These are phyloP conservation scores for Poecilia velifera DNA, from an alignment of 2,797 vertebrate species.

Conservation along the genomic window DNA sequence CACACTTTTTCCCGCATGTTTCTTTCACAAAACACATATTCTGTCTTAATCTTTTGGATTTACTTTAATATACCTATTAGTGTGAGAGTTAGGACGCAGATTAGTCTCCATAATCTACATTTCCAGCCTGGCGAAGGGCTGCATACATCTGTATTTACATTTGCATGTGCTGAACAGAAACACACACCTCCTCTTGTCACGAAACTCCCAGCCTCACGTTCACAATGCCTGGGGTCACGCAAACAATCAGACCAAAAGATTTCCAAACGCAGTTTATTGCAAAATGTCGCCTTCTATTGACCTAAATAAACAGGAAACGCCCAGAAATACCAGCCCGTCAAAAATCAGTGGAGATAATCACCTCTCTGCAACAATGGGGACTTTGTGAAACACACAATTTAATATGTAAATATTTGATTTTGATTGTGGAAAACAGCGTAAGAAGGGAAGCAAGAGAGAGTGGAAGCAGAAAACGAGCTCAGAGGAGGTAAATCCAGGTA, in stretches of 20 bases:
- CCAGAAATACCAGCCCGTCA: conserved; percentile 82
- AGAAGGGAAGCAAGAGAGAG: not conserved
- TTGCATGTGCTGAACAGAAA: conserved; percentile 27
- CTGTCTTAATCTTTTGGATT: conserved; percentile 45
- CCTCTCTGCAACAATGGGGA: conserved; percentile 83
- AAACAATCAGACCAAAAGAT: conserved; percentile 56
- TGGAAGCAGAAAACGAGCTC: not conserved
- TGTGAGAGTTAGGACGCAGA: conserved; percentile 46
- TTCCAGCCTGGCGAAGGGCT: conserved; percentile 66
- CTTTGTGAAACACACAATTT: conserved; percentile 80
- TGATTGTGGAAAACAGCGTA: conserved; percentile 45
- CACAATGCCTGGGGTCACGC: conserved; percentile 31
- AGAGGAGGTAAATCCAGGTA: conserved; percentile 25
- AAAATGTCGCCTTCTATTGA: conserved; percentile 70
- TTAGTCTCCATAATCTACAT: conserved; percentile 67
- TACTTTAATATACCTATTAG: conserved; percentile 48
- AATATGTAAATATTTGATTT: conserved; percentile 84
- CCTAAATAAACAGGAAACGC: conserved; percentile 89
- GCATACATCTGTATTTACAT: conserved; percentile 46
- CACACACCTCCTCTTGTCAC: conserved; percentile 11
- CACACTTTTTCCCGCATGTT: not conserved
- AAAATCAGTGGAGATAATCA: conserved; percentile 84
- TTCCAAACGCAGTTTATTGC: conserved; percentile 38
- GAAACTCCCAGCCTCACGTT: not conserved
- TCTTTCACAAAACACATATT: not conserved